Percentiles rank a stretch among this genome's conserved stretches.
Evolutionary conservation across 2,797 vertebrate genomes (phyloP).

Genomic region (Masticophis lateralis): DNA sequence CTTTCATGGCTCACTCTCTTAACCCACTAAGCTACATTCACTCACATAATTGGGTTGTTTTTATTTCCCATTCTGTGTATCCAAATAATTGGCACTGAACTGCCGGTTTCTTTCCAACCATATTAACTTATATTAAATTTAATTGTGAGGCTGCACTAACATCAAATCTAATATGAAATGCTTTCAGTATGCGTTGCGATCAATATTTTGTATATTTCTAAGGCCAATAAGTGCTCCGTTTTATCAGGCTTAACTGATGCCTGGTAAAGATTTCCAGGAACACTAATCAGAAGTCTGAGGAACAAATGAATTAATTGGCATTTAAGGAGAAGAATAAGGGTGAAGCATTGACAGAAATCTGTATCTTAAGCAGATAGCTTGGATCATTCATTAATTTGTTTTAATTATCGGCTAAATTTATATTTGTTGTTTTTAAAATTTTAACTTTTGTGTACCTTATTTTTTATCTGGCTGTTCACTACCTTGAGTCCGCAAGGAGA

Average conservation of each 20-base stretch:
- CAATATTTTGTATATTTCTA: constrained; percentile 1
- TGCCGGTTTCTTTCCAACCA: not conserved
- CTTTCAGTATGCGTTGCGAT: not conserved
- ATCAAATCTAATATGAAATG: constrained; percentile 20
- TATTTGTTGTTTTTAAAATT: too few species aligned
- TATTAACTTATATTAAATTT: constrained; percentile 11
- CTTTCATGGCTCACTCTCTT: not conserved
- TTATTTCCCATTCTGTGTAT: not conserved
- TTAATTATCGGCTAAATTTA: too few species aligned
- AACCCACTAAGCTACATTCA: not conserved
- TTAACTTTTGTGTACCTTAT: too few species aligned
- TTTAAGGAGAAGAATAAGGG: not conserved
- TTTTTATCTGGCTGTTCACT: too few species aligned
- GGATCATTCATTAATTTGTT: not conserved
- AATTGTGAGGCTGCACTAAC: not conserved
- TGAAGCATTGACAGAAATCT: not conserved
- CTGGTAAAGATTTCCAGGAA: not conserved
- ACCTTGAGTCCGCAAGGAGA: too few species aligned
- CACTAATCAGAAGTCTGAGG: not conserved
- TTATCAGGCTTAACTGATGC: not conserved
- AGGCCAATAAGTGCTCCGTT: not conserved
- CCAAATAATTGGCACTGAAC: not conserved
- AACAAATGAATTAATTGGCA: not conserved
- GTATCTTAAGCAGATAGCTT: not conserved
- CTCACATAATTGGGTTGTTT: not conserved